phyloP scores from a whole-genome alignment of 1,140 invertebrate genomes.

The Colletes latitarsis region DNA sequence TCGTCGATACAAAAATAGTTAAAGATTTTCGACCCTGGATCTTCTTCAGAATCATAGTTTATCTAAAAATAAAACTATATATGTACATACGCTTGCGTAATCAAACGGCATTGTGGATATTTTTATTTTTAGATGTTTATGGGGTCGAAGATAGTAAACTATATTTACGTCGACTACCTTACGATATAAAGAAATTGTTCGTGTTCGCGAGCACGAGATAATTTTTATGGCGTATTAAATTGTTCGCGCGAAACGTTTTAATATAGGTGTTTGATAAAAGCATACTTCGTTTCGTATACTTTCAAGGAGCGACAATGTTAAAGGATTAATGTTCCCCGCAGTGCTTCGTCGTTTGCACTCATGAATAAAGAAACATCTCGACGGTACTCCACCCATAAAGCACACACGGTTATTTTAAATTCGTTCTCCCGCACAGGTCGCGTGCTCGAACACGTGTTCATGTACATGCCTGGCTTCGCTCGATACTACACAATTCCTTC shows the following conservation, averaged over 20 bases:
- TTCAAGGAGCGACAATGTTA: constrained; percentile 25
- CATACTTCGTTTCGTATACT: not conserved
- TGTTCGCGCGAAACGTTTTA: not conserved
- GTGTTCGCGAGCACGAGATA: no score
- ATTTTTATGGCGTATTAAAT: no score
- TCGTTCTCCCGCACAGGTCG: constrained; percentile 43
- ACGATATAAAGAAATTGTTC: no score
- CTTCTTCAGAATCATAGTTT: no score
- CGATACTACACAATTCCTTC: constrained; percentile 10
- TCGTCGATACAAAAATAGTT: no score
- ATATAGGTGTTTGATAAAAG: constrained; percentile 1
- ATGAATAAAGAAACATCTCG: constrained; percentile 52
- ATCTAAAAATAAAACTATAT: no score
- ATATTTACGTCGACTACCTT: no score
- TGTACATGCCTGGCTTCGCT: not conserved
- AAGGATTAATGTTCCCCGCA: constrained; percentile 30
- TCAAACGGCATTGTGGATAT: no score
- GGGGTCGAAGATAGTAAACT: no score
- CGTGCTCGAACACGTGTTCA: constrained; percentile 36
- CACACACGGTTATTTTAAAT: constrained; percentile 46
- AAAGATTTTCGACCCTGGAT: no score
- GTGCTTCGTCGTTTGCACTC: constrained; percentile 31
- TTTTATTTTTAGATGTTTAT: no score
- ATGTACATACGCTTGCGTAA: no score
- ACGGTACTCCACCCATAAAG: constrained; percentile 37